Base-by-base conservation (phyloP, 1,140 invertebrate genomes). In the Drosophila prosaltans region DNA sequence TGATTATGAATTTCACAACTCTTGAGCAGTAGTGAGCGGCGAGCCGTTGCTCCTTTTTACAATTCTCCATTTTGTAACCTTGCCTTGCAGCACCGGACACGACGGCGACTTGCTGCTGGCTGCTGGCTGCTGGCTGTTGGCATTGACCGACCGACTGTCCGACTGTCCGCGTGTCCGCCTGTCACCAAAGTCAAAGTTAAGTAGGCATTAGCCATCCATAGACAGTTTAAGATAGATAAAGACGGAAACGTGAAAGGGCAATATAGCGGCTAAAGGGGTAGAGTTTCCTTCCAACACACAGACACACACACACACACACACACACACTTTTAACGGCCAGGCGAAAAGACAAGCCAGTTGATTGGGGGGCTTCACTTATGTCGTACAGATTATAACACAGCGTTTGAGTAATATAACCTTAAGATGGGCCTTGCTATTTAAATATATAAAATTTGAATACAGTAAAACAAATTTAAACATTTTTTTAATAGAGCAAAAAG, bases 181-280 rank as follows among this genome's bases (percentile, higher is more conserved):
- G 80, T 88, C 76, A 80, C 75, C 82, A 86, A 86, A 88, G 82
- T 86, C 82, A 86, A 86, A 86, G 82, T 88, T 86, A 86, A 86
- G 82, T 71, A 80, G 83, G 82, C 64, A 86, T 85, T 79, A 85
- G 82, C 73, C 69, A 16, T 21, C 45, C 45, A 51, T 21, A 24
- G 45, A 51, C 45, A 51, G 45, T 26, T 51, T 51, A 51, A 51
- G 45, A 51, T 51, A 26, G 45, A 51, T 51, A 26, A 24, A 24
- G 16, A 58, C 32, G 55, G 11, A n/a, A 32, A 32, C 16, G 28
- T 36, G 28, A 58, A 58, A 32, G 55, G 55, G 55, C 21, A 26
- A 51, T 30, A n/a, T 30, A n/a, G 55, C 26, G 55, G 55, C 11
- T n/a, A 32, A 48, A 48, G 45, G 45, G 45, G 8, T 51, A 36